These are phyloP conservation scores for Triplophysa rosa DNA, from an alignment of 2,113 vertebrate genomes.

Conservation along the genomic window DNA sequence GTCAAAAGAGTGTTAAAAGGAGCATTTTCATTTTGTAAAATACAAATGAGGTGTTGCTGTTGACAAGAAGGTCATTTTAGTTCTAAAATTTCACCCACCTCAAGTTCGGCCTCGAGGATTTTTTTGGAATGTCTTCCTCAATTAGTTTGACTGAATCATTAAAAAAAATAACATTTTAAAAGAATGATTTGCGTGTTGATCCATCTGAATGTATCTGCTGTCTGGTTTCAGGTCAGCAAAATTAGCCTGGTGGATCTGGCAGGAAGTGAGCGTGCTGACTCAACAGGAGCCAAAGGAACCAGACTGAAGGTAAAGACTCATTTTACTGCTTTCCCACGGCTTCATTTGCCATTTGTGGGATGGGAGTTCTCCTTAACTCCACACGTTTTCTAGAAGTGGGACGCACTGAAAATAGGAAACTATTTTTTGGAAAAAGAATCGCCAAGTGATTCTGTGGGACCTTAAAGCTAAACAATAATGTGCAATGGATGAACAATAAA, in stretches of 20 bases:
- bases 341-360: constrained; percentile 15
- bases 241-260: constrained; percentile 98
- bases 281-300: constrained; percentile 96
- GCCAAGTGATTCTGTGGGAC: not conserved
- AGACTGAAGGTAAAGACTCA: constrained; percentile 86
- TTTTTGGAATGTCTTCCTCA: not conserved
- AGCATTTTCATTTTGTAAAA: too few species aligned
- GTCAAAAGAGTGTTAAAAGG: too few species aligned
- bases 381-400: not conserved
- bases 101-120: too few species aligned
- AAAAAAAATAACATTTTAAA: too few species aligned
- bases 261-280: constrained; percentile 97
- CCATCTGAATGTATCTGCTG: constrained; percentile 32
- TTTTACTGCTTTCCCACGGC: not conserved
- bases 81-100: too few species aligned
- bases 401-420: not conserved
- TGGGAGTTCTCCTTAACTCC: not conserved
- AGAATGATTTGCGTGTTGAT: not conserved
- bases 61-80: too few species aligned
- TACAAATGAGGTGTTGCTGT: too few species aligned
- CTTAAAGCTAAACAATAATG: not conserved
- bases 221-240: constrained; percentile 89
- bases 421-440: not conserved
- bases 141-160: not conserved
- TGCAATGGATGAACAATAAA: not conserved